A percentile compares a stretch with the other conserved stretches of the same genome.
Conservation (phyloP, 2,888 invertebrate species). For the Asteroscopus sphinx region DNA sequence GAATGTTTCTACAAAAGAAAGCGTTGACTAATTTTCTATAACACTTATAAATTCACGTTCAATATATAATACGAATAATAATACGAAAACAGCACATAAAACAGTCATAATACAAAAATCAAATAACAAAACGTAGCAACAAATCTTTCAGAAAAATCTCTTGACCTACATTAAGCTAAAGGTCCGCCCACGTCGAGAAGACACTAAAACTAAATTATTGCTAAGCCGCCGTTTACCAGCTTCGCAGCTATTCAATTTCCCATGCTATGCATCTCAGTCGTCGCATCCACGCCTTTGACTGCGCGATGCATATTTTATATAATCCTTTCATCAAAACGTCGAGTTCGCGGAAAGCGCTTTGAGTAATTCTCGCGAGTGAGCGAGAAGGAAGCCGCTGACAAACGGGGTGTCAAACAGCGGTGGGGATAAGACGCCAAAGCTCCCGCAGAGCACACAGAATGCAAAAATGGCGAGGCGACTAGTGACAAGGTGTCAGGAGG, state of each 20-base stretch:
- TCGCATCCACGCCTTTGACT: conserved; percentile 80
- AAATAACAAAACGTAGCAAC: conserved; percentile 60
- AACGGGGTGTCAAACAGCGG: conserved; percentile 89
- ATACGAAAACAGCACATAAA: conserved; percentile 58
- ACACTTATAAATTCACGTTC: conserved; percentile 51
- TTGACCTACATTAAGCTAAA: conserved; percentile 67
- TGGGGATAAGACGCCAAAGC: conserved; percentile 90
- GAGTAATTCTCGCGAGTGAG: conserved; percentile 82
- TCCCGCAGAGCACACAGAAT: conserved; percentile 90
- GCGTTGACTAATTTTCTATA: conserved; percentile 51
- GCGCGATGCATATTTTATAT: conserved; percentile 85
- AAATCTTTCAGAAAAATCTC: conserved; percentile 65
- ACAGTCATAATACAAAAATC: conserved; percentile 58
- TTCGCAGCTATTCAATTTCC: conserved; percentile 83
- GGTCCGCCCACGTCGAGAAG: conserved; percentile 53
- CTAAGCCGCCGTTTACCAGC: conserved; percentile 73
- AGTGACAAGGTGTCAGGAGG: conserved; percentile 87
- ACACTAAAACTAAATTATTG: conserved; percentile 84
- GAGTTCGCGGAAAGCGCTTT: conserved; percentile 81
- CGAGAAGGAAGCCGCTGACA: conserved; percentile 80
- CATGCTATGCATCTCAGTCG: conserved; percentile 84
- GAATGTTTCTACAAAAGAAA: conserved; percentile 31
- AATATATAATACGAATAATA: conserved; percentile 39
- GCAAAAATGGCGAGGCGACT: conserved; percentile 89
- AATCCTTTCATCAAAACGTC: conserved; percentile 88